These are phyloP conservation scores for Chiloscyllium plagiosum DNA, from an alignment of 2,113 vertebrate genomes.

Conservation along the genomic window DNA sequence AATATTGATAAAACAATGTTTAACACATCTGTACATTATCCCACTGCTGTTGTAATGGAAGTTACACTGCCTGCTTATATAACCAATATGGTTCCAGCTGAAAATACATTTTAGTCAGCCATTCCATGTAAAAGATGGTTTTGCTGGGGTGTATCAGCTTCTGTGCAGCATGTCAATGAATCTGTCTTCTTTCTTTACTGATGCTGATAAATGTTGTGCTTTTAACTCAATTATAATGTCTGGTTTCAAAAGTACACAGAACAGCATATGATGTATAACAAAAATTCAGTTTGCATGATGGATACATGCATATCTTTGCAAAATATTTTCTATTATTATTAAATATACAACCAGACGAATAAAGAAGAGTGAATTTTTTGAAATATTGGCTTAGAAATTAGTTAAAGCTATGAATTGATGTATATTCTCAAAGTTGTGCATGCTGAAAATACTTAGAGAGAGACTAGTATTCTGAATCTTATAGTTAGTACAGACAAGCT, in stretches of 20 bases:
- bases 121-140: background rate
- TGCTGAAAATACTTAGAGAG: background rate
- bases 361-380: background rate
- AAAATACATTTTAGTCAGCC: background rate
- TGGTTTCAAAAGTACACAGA: background rate
- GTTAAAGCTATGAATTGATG: background rate
- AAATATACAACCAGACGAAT: background rate
- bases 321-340: background rate
- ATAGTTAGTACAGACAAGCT: background rate
- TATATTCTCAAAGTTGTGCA: background rate
- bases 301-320: background rate
- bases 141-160: background rate
- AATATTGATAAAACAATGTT: background rate
- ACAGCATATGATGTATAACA: background rate
- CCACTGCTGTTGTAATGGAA: background rate
- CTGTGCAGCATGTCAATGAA: background rate
- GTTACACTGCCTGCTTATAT: background rate
- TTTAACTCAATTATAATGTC: background rate
- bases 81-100: background rate
- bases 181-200: too few relatives aligned
- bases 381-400: background rate
- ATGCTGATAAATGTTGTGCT: too few relatives aligned
- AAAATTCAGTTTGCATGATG: background rate
- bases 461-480: background rate
- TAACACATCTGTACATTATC: background rate